These are phyloP conservation scores for Sipunculus nudus DNA, from an alignment of 2,888 invertebrate species.

Conservation along the genomic window DNA sequence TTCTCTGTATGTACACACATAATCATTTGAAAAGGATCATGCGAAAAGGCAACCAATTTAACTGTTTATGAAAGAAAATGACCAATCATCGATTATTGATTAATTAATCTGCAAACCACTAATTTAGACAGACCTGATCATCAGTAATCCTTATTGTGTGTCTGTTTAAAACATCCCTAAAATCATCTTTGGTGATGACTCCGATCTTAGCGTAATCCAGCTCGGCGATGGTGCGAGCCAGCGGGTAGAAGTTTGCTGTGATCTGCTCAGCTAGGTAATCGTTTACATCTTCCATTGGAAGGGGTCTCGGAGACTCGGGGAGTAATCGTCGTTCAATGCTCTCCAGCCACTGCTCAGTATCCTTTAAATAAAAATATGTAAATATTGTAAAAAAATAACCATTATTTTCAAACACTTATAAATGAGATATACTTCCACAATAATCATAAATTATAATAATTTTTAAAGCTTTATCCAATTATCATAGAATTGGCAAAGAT, in stretches of 20 bases:
- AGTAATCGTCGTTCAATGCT: constrained; percentile 40
- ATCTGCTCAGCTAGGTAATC: constrained; percentile 55
- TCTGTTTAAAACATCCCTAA: constrained; percentile 47
- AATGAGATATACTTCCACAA: too few species aligned
- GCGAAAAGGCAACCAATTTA: too few species aligned
- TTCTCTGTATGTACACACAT: too few species aligned
- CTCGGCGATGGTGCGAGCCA: constrained; percentile 51
- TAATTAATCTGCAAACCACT: too few species aligned
- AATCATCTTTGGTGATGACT: constrained; percentile 52
- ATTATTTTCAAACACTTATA: too few species aligned
- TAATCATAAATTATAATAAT: neutral
- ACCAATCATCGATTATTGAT: too few species aligned
- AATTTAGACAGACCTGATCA: constrained; percentile 51
- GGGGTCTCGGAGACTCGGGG: constrained; percentile 38
- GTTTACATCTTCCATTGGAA: constrained; percentile 50
- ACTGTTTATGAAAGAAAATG: too few species aligned
- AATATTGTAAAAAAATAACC: too few species aligned
- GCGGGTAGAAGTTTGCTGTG: constrained; percentile 45
- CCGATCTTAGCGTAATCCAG: constrained; percentile 59
- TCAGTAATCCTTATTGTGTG: constrained; percentile 50
- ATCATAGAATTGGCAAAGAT: neutral
- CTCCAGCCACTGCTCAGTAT: constrained; percentile 49
- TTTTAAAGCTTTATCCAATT: neutral
- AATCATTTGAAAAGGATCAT: too few species aligned
- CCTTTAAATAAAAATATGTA: constrained; percentile 35